These are phyloP conservation scores for Capreolus pygargus DNA, from an alignment of 2,113 vertebrate species.

Conservation along the genomic window DNA sequence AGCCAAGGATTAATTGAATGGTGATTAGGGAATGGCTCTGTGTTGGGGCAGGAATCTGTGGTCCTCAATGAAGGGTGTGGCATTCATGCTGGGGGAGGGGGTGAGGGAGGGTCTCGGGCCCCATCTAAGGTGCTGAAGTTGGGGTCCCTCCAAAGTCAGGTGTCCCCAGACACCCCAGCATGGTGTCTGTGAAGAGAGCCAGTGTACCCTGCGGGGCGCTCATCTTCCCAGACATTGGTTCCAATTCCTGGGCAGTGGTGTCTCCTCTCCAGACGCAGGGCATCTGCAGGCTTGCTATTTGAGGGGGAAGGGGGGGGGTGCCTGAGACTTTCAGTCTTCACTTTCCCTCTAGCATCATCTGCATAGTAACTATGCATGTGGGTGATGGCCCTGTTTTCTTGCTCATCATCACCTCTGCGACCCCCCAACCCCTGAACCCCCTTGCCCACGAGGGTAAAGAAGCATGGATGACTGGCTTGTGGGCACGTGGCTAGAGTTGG, in stretches of 20 bases:
- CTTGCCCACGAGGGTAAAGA: accelerated
- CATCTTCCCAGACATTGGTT: accelerated
- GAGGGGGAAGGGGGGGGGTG: background rate
- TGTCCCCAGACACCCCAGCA: accelerated
- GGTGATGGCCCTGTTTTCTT: no score
- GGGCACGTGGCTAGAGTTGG: accelerated
- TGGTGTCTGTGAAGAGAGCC: background rate
- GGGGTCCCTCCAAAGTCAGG: background rate
- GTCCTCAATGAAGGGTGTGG: accelerated
- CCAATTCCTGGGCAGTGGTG: accelerated
- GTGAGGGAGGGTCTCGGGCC: accelerated
- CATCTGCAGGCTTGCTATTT: background rate
- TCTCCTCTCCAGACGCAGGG: accelerated
- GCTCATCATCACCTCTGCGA: accelerated
- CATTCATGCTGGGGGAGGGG: accelerated
- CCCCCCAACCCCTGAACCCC: background rate
- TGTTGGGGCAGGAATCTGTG: background rate
- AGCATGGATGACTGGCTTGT: accelerated
- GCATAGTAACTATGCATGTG: background rate
- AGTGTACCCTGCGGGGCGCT: accelerated
- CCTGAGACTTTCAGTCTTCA: accelerated
- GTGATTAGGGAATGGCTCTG: background rate
- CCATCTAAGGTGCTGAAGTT: background rate
- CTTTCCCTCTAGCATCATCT: accelerated
- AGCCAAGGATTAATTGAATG: background rate